phyloP scores from a whole-genome alignment of 2,797 vertebrate genomes.

The Phoeniculus purpureus region DNA sequence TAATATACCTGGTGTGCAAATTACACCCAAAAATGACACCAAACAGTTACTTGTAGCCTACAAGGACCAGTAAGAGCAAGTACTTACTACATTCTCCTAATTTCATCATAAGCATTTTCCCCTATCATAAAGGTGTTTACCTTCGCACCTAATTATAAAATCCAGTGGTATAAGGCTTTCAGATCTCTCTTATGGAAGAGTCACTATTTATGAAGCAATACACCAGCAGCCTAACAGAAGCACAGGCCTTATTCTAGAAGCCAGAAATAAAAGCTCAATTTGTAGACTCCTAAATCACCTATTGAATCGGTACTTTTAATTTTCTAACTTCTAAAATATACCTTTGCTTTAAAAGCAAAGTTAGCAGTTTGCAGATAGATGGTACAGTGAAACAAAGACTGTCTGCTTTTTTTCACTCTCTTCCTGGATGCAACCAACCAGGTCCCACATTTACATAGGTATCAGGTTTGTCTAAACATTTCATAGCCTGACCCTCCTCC shows the following conservation, averaged over 20 bases:
- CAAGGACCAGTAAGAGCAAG: neutral
- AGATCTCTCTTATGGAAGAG: neutral
- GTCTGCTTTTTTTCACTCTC: accelerated
- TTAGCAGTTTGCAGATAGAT: neutral
- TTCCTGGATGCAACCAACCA: neutral
- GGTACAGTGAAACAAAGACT: neutral
- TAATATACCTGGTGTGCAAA: neutral
- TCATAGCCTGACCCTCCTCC: neutral
- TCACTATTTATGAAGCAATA: neutral
- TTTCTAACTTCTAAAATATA: neutral
- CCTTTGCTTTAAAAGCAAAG: neutral
- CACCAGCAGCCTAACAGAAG: neutral
- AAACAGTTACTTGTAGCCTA: neutral
- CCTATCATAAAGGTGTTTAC: neutral
- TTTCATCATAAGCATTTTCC: neutral
- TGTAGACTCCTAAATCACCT: neutral
- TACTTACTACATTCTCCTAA: neutral
- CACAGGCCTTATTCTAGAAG: neutral
- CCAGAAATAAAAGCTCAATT: neutral
- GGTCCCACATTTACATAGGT: neutral
- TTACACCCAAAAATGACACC: neutral
- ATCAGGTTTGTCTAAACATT: neutral
- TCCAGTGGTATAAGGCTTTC: neutral
- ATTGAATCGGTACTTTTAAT: neutral
- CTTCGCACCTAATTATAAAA: neutral